Base-by-base conservation (phyloP, 2,113 vertebrate species). In the Dasypus novemcinctus region DNA sequence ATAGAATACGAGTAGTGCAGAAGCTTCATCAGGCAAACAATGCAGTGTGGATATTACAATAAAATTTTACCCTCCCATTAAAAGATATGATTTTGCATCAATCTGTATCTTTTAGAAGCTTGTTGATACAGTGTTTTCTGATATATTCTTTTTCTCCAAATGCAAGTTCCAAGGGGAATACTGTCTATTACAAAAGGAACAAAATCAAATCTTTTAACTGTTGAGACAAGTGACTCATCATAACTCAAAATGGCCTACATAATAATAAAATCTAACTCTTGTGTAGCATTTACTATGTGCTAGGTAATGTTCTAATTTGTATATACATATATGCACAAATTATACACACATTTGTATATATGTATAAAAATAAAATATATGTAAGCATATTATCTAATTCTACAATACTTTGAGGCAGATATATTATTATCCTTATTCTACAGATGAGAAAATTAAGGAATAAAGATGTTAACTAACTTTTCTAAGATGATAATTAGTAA, bases 81-180 rank as follows among this genome's bases (percentile, higher is more conserved):
- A 95, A 87, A 80, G 18, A 5, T 43, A 20, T 6, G 36, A 38
- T 91, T 94, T 95, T 83, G 41, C 31, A 89, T 12, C 43, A 95
- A 81, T 2, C 17, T 54, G 3, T n/a, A 46, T 21, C 12, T 95
- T 84, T 93, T 29, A 79, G 69, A 94, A 75, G 18, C 59, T 68
- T 84, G 15, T 87, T 92, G 61, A 68, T 36, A 61, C 0, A 52
- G 23, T 90, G 14, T 63, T 71, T 94, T 86, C 38, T n/a, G 87
- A 76, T 8, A 61, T 69, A 72, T 93, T 86, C 23, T 92, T 81
- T 90, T 93, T n/a, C 76, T 66, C n/a, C 23, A 87, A 69, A 81
- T 91, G 49, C 8, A 78, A 41, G 14, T 81, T 74, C 54, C 83
- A 7, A 64, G 7, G 27, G 15, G 27, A 76, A 57, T 87, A 68